A percentile compares a stretch with the other conserved stretches of the same genome.
phyloP scores from a whole-genome alignment of 2,113 vertebrate genomes.

The Candoia aspera region DNA sequence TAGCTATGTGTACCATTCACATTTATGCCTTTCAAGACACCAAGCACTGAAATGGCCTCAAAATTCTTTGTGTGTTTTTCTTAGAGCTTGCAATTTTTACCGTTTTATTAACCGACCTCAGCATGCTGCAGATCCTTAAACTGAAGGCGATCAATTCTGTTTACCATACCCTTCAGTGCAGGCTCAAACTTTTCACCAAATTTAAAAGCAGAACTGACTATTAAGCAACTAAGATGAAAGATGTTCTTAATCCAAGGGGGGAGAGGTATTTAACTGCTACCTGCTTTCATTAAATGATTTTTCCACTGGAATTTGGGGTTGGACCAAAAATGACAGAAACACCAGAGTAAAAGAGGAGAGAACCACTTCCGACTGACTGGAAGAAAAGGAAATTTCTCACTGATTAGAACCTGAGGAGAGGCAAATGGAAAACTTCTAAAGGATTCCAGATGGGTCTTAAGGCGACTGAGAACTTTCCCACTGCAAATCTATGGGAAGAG shows the following conservation, averaged over 20 bases:
- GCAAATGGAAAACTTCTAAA: constrained; percentile 4
- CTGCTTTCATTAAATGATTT: not conserved
- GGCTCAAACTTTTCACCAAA: not conserved
- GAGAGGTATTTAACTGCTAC: not conserved
- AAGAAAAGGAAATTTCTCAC: not conserved
- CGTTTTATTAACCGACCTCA: not conserved
- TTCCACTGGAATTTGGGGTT: not conserved
- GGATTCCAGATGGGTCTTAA: not conserved
- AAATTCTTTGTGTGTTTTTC: not conserved
- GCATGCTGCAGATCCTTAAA: not conserved
- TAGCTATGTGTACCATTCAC: not conserved
- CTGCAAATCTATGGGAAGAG: not conserved
- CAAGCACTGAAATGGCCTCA: not conserved
- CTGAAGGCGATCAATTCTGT: not conserved
- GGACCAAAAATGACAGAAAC: not conserved
- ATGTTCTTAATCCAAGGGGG: not conserved
- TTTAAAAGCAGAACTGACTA: not conserved
- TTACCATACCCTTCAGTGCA: not conserved
- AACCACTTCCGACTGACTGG: not conserved
- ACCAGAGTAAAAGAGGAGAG: not conserved
- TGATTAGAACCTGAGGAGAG: not conserved
- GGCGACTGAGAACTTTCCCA: constrained; percentile 44
- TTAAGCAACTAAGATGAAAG: not conserved
- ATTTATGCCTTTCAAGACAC: not conserved
- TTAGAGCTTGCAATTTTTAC: not conserved